These are phyloP conservation scores for Semicossyphus pulcher DNA, from an alignment of 2,113 vertebrate species.

Conservation along the genomic window DNA sequence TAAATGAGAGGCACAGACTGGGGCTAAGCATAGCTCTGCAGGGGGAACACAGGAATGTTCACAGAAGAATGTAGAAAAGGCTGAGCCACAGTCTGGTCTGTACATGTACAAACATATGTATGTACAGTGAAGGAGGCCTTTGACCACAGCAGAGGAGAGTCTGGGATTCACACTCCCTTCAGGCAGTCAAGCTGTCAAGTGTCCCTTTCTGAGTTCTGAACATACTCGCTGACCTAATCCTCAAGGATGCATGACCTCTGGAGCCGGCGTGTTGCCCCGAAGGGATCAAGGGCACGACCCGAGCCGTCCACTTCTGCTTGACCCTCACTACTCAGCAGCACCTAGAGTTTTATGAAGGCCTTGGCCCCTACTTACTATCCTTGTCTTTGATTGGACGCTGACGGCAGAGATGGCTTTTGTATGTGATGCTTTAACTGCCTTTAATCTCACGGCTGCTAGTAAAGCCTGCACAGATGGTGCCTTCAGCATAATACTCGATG, in stretches of 20 bases:
- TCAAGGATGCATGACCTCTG: conserved; percentile 46
- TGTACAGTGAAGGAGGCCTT: conserved; percentile 12
- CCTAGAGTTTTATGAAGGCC: conserved; percentile 7
- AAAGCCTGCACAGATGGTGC: conserved; percentile 78
- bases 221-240: conserved; percentile 55
- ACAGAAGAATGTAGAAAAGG: conserved; percentile 4
- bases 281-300: conserved; percentile 34
- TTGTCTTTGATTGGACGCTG: conserved; percentile 39
- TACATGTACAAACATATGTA: conserved; percentile 18
- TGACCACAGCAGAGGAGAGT: conserved; percentile 28
- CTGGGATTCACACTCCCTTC: conserved; percentile 48
- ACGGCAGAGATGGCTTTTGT: conserved; percentile 44
- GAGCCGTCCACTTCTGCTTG: conserved; percentile 18
- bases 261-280: conserved; percentile 11
- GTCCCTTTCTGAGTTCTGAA: conserved; percentile 24
- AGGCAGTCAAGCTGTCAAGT: conserved; percentile 72
- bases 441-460: conserved; percentile 69
- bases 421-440: conserved; percentile 67
- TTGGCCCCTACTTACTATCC: conserved; percentile 2
- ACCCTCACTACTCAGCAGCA: conserved; percentile 16
- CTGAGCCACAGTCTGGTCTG: conserved; percentile 6
- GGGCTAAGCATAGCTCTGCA: conserved; percentile 6
- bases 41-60: background rate
- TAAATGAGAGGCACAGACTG: background rate
- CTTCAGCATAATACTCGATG: conserved; percentile 65